Base-by-base conservation (phyloP, 1,140 invertebrate species). In the Lepidurus apus region DNA sequence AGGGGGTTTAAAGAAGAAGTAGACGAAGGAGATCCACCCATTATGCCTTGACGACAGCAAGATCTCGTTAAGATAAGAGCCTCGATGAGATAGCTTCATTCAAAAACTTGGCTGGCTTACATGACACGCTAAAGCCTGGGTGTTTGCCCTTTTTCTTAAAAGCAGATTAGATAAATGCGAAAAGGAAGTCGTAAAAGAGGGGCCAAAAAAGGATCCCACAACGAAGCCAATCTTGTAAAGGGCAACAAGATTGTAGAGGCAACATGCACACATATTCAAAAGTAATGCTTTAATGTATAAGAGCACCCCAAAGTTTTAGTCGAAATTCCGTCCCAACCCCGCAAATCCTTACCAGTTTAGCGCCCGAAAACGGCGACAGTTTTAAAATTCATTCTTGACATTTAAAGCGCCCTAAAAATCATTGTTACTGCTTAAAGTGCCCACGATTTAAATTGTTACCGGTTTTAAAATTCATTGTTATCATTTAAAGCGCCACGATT, bases 61-160 rank as follows among this genome's bases (percentile, higher is more conserved):
- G 53, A 65, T 65, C 53, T 65, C 53, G 53, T 65, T 65, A 65
- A 65, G 53, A 65, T 65, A 65, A 65, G 53, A 65, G 53, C 53
- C 53, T 65, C 53, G 53, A 65, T 65, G 53, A 65, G 53, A 65
- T 17, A 65, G 53, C 53, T 65, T 65, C 53, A 65, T 65, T 65
- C 53, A 65, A 65, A 65, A 65, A 13, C 21, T 34, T 34, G 17
- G 21, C 53, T 65, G 53, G 53, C 53, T 34, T 65, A 65, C 53
- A 65, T 65, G 53, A 65, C 53, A 65, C 7, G 53, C 53, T 34
- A 65, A 65, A 65, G 53, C 53, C 53, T n/a, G 53, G 21, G 53
- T 1, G 53, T 65, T 65, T 65, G 53, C 53, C 13, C n/a, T 65
- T 65, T 65, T 65, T 65, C 21, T 17, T 13, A 65, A 21, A 65